Evolutionary conservation across 2,888 invertebrate genomes (phyloP), one percentile per base, ranked within the genome.

Genomic region (Sphaerophoria rueppellii): DNA sequence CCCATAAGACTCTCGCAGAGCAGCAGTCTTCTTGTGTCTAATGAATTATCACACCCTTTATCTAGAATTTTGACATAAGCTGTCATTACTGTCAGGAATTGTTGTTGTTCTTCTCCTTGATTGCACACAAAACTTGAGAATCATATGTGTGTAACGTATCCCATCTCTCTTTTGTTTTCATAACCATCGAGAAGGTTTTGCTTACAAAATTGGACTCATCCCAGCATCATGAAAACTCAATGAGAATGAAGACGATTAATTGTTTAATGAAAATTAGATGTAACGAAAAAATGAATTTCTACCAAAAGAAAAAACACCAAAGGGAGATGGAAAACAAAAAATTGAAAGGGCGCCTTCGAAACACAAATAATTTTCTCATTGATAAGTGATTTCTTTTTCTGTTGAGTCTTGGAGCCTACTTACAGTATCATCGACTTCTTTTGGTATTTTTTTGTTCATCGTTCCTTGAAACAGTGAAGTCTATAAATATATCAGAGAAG

Each of bases 51-150:
- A 9, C 65, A 81, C 81, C 71, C 75, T 70, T 76, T 81, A 48
- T 81, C 65, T 75, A 32, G 58, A 78, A 63, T 52, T 80, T 70
- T 80, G 81, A 76, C 76, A n/a, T 54, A 54, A 76, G 70, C 81
- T 81, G 81, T 81, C 79, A 67, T 65, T 74, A 67, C 50, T 74
- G 70, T 50, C 69, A 57, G 69, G 35, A 48, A 14, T 40, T 55
- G 32, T 43, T 55, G 24, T 55, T 67, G 7, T 11, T 52, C 5
- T n/a, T 43, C 4, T 4, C 14, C 4, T 3, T 16, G n/a, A 4
- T 46, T 4, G 4, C 14, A 5, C 12, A 24, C 6, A 43, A 60
- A 60, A 58, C 37, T 37, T 37, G 9, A 24, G 24, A 24, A 2
- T 24, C 24, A 24, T 37, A 6, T 37, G 6, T 14, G 50, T 4